Percentiles rank a stretch among this genome's conserved stretches.
Evolutionary conservation across 2,113 vertebrate species (phyloP).

Genomic region (Geococcyx californianus): DNA sequence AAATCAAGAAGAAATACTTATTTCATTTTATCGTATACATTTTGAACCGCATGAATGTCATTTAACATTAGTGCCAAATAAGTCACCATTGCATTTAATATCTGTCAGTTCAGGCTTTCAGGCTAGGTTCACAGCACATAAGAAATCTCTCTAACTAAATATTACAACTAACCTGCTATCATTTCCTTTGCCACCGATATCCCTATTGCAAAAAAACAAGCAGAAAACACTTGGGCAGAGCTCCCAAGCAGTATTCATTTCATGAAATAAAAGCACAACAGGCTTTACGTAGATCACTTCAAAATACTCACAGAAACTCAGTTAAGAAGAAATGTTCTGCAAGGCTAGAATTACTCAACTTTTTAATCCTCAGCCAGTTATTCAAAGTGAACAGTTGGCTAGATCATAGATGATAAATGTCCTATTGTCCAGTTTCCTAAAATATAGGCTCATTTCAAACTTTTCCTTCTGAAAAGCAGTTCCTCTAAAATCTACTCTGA

Average conservation of each 20-base stretch:
- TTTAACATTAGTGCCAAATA: not conserved
- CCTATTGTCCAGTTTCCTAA: not conserved
- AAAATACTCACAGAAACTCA: not conserved
- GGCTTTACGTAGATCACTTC: not conserved
- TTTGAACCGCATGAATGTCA: not conserved
- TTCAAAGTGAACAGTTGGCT: not conserved
- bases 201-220: not conserved
- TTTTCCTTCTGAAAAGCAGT: not conserved
- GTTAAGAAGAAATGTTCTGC: not conserved
- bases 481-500: conserved; percentile 1
- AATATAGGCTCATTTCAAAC: not conserved
- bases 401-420: not conserved
- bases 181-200: not conserved
- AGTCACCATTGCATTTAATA: not conserved
- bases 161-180: not conserved
- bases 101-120: not conserved
- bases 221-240: not conserved
- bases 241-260: not conserved
- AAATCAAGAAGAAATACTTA: not conserved
- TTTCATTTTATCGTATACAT: not conserved
- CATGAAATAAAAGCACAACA: not conserved
- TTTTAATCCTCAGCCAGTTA: not conserved
- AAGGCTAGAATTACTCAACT: not conserved
- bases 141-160: not conserved
- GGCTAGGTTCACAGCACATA: not conserved